Conservation (phyloP, 2,888 invertebrate species). For the Drosophila incognita region DNA sequence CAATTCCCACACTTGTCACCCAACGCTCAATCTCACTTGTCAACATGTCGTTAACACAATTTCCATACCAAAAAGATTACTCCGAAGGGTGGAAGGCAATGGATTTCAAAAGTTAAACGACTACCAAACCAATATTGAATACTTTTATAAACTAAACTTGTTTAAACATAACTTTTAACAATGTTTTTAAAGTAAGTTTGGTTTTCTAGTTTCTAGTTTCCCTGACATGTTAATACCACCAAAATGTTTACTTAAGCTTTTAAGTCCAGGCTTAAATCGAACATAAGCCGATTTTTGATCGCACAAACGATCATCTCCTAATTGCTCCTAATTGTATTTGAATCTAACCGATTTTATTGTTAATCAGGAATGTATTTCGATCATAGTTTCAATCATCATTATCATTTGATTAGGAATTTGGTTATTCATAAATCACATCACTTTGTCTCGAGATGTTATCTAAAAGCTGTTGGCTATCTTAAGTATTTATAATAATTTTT, state of each 20-base stretch:
- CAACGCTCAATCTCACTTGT: slow-evolving; percentile 81
- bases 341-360: background rate
- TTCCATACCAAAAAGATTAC: slow-evolving; percentile 64
- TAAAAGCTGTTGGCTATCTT: background rate
- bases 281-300: background rate
- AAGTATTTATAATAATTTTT: slow-evolving; percentile 25
- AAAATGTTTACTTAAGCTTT: background rate
- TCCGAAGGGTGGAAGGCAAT: background rate
- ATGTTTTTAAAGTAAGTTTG: background rate
- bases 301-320: background rate
- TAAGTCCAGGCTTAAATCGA: background rate
- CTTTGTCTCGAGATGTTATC: slow-evolving; percentile 9
- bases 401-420: background rate
- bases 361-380: background rate
- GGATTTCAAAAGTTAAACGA: background rate
- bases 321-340: background rate
- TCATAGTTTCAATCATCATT: background rate
- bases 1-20: slow-evolving; percentile 56
- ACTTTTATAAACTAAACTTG: background rate
- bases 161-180: background rate
- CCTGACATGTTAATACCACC: background rate
- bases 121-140: background rate
- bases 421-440: slow-evolving; percentile 27
- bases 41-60: slow-evolving; percentile 83
- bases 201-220: background rate